Conservation (phyloP, 2,888 invertebrate species). For the Cancer borealis region DNA sequence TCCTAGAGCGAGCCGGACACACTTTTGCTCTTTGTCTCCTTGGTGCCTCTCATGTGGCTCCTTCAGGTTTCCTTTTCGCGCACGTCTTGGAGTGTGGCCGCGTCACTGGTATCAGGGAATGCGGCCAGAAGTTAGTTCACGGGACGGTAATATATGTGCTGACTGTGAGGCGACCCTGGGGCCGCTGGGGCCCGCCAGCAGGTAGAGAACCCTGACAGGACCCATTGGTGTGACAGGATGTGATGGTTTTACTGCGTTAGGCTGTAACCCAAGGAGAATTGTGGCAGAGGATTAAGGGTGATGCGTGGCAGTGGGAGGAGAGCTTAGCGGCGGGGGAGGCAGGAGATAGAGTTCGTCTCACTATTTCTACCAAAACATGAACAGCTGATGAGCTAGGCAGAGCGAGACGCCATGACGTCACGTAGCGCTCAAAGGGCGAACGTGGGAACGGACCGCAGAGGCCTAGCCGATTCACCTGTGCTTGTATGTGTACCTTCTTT, state of each 20-base stretch:
- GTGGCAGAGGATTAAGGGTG: not conserved
- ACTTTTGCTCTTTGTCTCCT: not conserved
- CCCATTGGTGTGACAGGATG: constrained; percentile 14
- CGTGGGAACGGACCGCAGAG: not conserved
- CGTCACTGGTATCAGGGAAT: not conserved
- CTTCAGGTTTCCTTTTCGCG: not conserved
- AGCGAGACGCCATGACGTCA: constrained; percentile 25
- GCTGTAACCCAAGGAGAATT: constrained; percentile 8
- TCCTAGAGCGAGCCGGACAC: not conserved
- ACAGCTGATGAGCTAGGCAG: not conserved
- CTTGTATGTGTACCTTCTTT: not conserved
- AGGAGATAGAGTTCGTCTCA: not conserved
- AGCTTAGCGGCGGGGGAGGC: not conserved
- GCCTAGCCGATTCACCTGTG: constrained; percentile 22
- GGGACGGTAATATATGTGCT: not conserved
- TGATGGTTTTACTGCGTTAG: constrained; percentile 45
- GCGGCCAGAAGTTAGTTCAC: not conserved
- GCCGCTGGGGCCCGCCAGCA: not conserved
- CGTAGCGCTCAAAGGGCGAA: not conserved
- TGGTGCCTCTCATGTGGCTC: not conserved
- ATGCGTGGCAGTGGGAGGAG: not conserved
- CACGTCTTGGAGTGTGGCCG: not conserved
- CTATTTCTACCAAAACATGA: constrained; percentile 2
- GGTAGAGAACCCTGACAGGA: not conserved
- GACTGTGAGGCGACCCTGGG: not conserved